Percentiles rank a stretch among this genome's conserved stretches.
Evolutionary conservation across 2,888 invertebrate species (phyloP).

Genomic region (Phasia obesa): DNA sequence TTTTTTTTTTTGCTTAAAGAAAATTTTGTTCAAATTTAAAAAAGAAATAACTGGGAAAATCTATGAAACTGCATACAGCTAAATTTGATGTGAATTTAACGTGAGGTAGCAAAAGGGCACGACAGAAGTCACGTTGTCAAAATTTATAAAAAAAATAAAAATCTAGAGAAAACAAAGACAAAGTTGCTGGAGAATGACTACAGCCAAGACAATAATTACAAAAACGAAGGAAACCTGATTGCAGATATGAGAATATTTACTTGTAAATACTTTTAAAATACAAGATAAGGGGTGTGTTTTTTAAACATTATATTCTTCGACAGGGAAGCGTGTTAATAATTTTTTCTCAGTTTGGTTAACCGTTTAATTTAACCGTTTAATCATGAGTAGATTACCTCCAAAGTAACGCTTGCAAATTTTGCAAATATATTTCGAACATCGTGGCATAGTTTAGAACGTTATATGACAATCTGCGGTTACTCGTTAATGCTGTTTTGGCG

Average conservation of each 20-base stretch:
- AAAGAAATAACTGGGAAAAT: slow-evolving; percentile 19
- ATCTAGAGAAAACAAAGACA: neutral
- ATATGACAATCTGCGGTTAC: no score
- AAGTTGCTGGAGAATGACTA: slow-evolving; percentile 43
- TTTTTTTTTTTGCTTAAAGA: slow-evolving; percentile 15
- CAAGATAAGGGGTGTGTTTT: no score
- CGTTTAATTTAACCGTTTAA: no score
- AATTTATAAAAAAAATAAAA: slow-evolving; percentile 41
- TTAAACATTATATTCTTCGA: no score
- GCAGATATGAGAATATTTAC: slow-evolving; percentile 50
- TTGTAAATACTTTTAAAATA: no score
- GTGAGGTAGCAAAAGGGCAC: slow-evolving; percentile 70
- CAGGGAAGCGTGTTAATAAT: no score
- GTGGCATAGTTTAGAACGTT: no score
- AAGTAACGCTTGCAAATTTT: no score
- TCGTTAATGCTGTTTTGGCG: no score
- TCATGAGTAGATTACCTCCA: no score
- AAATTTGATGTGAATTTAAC: slow-evolving; percentile 67
- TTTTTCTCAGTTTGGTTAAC: no score
- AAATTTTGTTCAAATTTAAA: slow-evolving; percentile 30
- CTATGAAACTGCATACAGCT: slow-evolving; percentile 32
- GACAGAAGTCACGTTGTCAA: slow-evolving; percentile 70
- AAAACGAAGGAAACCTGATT: slow-evolving; percentile 29
- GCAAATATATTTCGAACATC: no score
- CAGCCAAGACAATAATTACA: slow-evolving; percentile 58